These are phyloP conservation scores for Sardinella longiceps DNA, from an alignment of 2,797 vertebrate genomes.

Conservation along the genomic window DNA sequence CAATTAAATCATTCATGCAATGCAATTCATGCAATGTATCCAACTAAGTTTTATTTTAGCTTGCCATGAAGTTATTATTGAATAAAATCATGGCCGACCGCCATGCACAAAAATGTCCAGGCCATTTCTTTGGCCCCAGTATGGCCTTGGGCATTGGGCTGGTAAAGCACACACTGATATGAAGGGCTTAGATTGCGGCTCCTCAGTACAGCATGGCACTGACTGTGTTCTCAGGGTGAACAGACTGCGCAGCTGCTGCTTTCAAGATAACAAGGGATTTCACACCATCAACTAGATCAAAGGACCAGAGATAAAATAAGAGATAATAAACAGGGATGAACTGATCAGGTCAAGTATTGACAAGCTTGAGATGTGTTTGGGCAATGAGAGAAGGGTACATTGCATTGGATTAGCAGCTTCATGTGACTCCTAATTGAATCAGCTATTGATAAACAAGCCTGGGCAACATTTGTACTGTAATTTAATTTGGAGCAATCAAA, in stretches of 20 bases:
- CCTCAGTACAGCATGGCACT: background rate
- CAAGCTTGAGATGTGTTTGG: background rate
- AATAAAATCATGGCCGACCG: too few species aligned
- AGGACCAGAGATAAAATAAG: background rate
- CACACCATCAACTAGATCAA: background rate
- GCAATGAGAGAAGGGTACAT: background rate
- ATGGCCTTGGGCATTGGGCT: too few species aligned
- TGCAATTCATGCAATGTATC: too few species aligned
- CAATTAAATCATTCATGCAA: too few species aligned
- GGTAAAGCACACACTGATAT: background rate
- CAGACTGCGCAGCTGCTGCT: background rate
- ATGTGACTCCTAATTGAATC: background rate
- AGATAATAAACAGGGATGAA: background rate
- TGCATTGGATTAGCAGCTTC: background rate
- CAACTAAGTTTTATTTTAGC: too few species aligned
- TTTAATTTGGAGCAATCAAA: background rate
- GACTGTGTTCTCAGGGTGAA: background rate
- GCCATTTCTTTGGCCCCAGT: too few species aligned
- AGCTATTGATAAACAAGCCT: background rate
- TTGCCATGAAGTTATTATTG: too few species aligned
- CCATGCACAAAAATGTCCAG: too few species aligned
- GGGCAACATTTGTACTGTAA: background rate
- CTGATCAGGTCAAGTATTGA: background rate
- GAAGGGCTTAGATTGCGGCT: background rate
- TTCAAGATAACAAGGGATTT: background rate